Conservation (phyloP, 2,888 invertebrate genomes). For the Prosopocoilus inquinatus region DNA sequence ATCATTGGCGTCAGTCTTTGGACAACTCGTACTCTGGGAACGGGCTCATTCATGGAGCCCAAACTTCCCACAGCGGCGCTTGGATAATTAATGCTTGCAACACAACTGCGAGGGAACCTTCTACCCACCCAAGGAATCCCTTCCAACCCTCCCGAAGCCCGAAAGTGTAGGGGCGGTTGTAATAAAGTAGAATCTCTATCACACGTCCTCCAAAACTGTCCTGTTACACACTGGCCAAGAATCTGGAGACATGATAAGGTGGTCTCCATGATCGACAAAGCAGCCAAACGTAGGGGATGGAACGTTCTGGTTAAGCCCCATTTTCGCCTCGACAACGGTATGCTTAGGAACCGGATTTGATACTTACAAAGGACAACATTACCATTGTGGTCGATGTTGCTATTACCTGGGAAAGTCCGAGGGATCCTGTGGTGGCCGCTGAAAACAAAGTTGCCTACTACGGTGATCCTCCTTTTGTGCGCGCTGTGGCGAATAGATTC, state of each 20-base stretch:
- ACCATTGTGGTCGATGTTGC: slow-evolving; percentile 15
- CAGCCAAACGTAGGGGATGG: slow-evolving; percentile 12
- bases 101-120: slow-evolving; percentile 28
- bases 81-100: slow-evolving; percentile 18
- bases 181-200: slow-evolving; percentile 18
- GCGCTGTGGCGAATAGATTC: background rate
- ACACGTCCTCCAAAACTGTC: slow-evolving; percentile 27
- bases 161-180: slow-evolving; percentile 24
- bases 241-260: slow-evolving; percentile 19
- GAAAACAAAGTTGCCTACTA: slow-evolving; percentile 17
- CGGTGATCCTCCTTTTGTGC: background rate
- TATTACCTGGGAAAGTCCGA: slow-evolving; percentile 22
- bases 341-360: slow-evolving; percentile 19
- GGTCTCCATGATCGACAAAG: background rate
- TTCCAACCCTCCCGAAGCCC: slow-evolving; percentile 11
- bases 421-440: slow-evolving; percentile 9
- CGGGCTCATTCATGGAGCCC: slow-evolving; percentile 12
- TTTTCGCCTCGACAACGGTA: slow-evolving; percentile 9
- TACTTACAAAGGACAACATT: slow-evolving; percentile 5
- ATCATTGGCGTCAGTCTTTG: too few species aligned
- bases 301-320: slow-evolving; percentile 13
- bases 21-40: slow-evolving; percentile 14
- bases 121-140: slow-evolving; percentile 8
- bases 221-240: slow-evolving; percentile 22
- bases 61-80: background rate